Percentiles rank a stretch among this genome's conserved stretches.
These are phyloP conservation scores for Spea hammondii DNA, from an alignment of 2,797 vertebrate genomes.

Conservation along the genomic window DNA sequence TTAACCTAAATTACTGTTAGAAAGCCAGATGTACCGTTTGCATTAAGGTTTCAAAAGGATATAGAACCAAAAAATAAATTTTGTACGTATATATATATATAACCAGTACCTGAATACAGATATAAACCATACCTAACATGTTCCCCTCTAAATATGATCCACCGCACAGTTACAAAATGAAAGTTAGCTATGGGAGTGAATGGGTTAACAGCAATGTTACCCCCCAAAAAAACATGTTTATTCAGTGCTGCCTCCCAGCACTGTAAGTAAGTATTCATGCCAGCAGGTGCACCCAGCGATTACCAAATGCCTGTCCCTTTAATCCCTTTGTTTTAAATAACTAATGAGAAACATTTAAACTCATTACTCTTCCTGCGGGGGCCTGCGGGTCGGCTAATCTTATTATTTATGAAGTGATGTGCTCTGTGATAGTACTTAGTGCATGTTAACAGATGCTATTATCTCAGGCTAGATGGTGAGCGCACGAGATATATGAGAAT, in stretches of 20 bases:
- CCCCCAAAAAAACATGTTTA: slow-evolving; percentile 6
- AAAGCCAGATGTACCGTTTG: too few relatives aligned
- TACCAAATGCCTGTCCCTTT: slow-evolving; percentile 88
- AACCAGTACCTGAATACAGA: too few relatives aligned
- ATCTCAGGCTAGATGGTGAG: slow-evolving; percentile 89
- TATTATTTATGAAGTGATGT: slow-evolving; percentile 99
- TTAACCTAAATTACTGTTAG: too few relatives aligned
- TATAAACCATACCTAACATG: too few relatives aligned
- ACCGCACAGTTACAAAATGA: too few relatives aligned
- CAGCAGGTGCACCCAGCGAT: slow-evolving; percentile 77
- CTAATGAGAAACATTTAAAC: slow-evolving; percentile 99
- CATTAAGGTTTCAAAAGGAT: too few relatives aligned
- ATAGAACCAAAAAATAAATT: too few relatives aligned
- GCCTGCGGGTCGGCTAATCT: slow-evolving; percentile 97
- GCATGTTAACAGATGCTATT: slow-evolving; percentile 99
- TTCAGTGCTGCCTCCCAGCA: slow-evolving; percentile 63
- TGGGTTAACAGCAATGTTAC: slow-evolving; percentile 4
- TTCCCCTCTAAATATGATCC: too few relatives aligned
- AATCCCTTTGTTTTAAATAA: slow-evolving; percentile 95
- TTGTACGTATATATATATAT: too few relatives aligned
- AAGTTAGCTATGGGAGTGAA: not conserved
- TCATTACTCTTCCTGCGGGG: slow-evolving; percentile 88
- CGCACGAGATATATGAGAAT: slow-evolving; percentile 95
- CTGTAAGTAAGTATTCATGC: slow-evolving; percentile 84
- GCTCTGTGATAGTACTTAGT: slow-evolving; percentile 99